Conservation (phyloP, 2,888 invertebrate genomes). For the Plemyria rubiginata region DNA sequence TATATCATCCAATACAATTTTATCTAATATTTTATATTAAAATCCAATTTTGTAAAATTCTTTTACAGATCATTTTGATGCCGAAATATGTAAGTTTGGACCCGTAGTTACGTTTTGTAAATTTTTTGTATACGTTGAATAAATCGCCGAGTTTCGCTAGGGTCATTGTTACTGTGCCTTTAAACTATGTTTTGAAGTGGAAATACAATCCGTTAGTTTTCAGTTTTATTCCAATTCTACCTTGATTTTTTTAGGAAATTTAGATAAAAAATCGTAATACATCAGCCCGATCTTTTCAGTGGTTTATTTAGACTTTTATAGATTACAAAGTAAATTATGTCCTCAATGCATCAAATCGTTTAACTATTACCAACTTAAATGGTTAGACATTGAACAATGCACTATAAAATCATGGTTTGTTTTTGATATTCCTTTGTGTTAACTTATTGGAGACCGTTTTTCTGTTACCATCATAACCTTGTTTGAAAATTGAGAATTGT, state of each 20-base stretch:
- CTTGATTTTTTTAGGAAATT: background rate
- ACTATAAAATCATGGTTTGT: background rate
- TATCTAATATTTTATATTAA: constrained; percentile 6
- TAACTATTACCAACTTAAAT: too few relatives aligned
- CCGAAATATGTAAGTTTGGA: constrained; percentile 17
- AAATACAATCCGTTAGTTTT: background rate
- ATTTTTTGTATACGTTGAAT: constrained; percentile 24
- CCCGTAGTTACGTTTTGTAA: constrained; percentile 28
- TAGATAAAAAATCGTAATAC: background rate
- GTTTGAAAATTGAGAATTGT: constrained; percentile 18
- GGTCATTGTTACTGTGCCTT: constrained; percentile 15
- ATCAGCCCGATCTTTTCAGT: background rate
- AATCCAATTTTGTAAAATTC: constrained; percentile 7
- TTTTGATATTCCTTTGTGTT: background rate
- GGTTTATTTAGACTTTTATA: background rate
- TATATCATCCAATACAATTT: background rate
- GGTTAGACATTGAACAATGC: too few relatives aligned
- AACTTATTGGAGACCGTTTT: background rate
- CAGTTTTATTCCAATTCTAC: background rate
- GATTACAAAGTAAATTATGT: too few relatives aligned
- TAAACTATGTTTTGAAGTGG: background rate
- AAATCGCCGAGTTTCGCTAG: constrained; percentile 8
- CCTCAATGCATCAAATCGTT: background rate
- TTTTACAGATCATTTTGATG: background rate
- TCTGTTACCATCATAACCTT: constrained; percentile 4